These are phyloP conservation scores for Orchesella cincta DNA, from an alignment of 1,140 invertebrate genomes.

Conservation along the genomic window DNA sequence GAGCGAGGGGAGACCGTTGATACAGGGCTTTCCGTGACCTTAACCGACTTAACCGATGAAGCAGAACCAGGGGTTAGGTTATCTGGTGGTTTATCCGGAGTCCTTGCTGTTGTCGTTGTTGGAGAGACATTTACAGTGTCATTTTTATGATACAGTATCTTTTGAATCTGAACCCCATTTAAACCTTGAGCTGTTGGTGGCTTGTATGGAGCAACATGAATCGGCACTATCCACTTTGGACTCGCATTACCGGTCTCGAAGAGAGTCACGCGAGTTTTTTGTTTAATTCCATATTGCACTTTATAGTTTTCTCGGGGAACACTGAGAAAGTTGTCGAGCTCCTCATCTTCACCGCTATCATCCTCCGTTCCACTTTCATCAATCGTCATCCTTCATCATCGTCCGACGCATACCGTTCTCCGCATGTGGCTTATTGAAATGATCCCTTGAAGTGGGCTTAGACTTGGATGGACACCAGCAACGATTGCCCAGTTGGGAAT, in stretches of 20 bases:
- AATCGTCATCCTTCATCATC: not conserved
- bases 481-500: not conserved
- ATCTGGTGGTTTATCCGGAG: slow-evolving; percentile 21
- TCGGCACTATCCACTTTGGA: slow-evolving; percentile 1
- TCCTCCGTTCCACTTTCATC: not conserved
- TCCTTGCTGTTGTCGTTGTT: slow-evolving; percentile 24
- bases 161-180: slow-evolving; percentile 39
- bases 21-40: not conserved
- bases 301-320: slow-evolving; percentile 23
- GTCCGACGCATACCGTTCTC: no score
- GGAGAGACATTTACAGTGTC: not conserved
- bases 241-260: not conserved
- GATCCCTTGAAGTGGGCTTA: not conserved
- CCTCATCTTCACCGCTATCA: not conserved
- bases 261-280: not conserved
- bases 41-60: not conserved
- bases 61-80: not conserved
- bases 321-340: slow-evolving; percentile 15
- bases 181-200: slow-evolving; percentile 32
- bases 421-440: not conserved
- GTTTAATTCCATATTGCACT: slow-evolving; percentile 10
- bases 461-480: slow-evolving; percentile 15
- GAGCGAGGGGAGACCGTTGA: not conserved
- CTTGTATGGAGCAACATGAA: slow-evolving; percentile 14
- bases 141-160: slow-evolving; percentile 39